These are phyloP conservation scores for Tricholauxania praeusta DNA, from an alignment of 2,888 invertebrate genomes.

Conservation along the genomic window DNA sequence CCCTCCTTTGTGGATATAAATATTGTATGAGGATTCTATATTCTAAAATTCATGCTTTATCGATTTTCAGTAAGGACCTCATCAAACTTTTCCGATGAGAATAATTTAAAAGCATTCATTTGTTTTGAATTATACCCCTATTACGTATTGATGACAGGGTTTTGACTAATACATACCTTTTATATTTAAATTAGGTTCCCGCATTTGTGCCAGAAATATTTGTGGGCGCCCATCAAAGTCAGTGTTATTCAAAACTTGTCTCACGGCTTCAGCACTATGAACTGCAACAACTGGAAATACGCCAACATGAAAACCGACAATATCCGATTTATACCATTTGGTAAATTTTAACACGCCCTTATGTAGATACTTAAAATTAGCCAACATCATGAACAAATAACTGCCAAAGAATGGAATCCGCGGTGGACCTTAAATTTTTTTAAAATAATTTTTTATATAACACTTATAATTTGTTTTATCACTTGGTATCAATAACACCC, in stretches of 20 bases:
- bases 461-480: too few species aligned
- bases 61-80: too few species aligned
- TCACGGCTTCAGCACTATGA: conserved; percentile 71
- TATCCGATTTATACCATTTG: conserved; percentile 72
- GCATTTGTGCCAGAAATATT: conserved; percentile 68
- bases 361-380: conserved; percentile 70
- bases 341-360: conserved; percentile 70
- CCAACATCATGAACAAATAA: conserved; percentile 72
- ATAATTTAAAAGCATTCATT: too few species aligned
- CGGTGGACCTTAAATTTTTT: conserved; percentile 70
- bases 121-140: too few species aligned
- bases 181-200: conserved; percentile 67
- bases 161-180: conserved; percentile 53
- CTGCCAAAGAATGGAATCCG: conserved; percentile 75
- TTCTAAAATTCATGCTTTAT: too few species aligned
- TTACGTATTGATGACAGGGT: too few species aligned
- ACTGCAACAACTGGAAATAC: conserved; percentile 69
- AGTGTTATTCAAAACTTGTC: conserved; percentile 72
- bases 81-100: too few species aligned
- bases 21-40: too few species aligned
- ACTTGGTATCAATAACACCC: too few species aligned
- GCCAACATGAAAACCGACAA: conserved; percentile 74
- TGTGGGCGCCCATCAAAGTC: conserved; percentile 75
- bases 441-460: conserved; percentile 10
- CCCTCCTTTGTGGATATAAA: too few species aligned